phyloP scores from a whole-genome alignment of 2,113 vertebrate species.

The Anolis sagrei region DNA sequence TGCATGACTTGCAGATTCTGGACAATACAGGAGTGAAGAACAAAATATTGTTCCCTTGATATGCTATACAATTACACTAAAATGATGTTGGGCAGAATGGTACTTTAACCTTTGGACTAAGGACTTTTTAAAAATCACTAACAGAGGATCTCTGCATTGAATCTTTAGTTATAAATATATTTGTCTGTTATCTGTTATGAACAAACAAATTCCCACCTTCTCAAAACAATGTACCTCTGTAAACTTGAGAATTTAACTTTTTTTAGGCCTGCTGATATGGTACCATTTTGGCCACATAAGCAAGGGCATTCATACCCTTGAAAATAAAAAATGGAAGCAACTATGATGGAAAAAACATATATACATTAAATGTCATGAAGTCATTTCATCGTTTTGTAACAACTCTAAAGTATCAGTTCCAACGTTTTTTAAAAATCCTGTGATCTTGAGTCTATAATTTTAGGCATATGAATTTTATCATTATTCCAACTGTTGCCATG shows the following conservation, averaged over 20 bases:
- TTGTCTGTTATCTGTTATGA: too few relatives aligned
- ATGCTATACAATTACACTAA: too few relatives aligned
- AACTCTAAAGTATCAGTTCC: conserved; percentile 51
- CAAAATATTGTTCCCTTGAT: too few relatives aligned
- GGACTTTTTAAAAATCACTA: too few relatives aligned
- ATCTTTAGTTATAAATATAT: too few relatives aligned
- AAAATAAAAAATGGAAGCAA: not conserved
- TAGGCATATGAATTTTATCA: conserved; percentile 63
- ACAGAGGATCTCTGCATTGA: too few relatives aligned
- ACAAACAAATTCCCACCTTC: too few relatives aligned
- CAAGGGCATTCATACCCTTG: not conserved
- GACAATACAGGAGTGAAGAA: too few relatives aligned
- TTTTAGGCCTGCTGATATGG: not conserved
- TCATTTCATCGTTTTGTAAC: conserved; percentile 2
- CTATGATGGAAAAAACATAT: not conserved
- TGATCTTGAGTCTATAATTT: conserved; percentile 70
- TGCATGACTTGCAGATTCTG: too few relatives aligned
- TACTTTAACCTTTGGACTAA: too few relatives aligned
- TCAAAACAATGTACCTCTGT: not conserved
- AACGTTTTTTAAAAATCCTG: conserved; percentile 40
- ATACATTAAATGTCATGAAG: not conserved
- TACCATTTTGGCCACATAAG: not conserved
- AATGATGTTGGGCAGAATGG: too few relatives aligned
- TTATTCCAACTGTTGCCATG: conserved; percentile 67
- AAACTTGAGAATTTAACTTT: not conserved